Evolutionary conservation across 2,888 invertebrate species (phyloP), one percentile per base, ranked within the genome.

Genomic region (Drosophila suboccidentalis): DNA sequence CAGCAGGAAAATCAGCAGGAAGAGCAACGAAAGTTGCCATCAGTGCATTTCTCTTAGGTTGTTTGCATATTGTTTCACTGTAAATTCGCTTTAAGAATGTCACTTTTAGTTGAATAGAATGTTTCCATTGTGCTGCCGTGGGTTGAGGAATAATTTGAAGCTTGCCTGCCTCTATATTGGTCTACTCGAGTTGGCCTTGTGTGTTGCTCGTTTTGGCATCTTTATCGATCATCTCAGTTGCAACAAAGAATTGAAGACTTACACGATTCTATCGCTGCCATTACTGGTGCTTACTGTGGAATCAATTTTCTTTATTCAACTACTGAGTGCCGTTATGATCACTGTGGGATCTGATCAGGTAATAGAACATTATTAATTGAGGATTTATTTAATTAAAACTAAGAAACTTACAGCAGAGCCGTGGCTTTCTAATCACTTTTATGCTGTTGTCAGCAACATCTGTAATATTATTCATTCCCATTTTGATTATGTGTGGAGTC

Each of bases 111-210:
- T 22, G 9, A 8, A 13, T n/a, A 50, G 10, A 1, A 50, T 50
- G 50, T 50, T 36, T 50, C 50, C 50, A 13, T 15, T 47, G 17
- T 49, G 43, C 55, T 38, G 39, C 15, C 36, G 43, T 4, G 8
- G 19, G 2, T 13, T 19, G 3, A 32, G 13, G 6, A 6, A 51
- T 4, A 36, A 29, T 9, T 38, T 47, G 15, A 10, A 36, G 17
- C n/a, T 26, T 9, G 38, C 19, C 32, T 67, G 63, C 11, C 15
- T 57, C 9, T 50, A 8, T 8, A 44, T 64, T 26, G 64, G 58
- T 2, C 38, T 64, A 10, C 38, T 64, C 6, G 64, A 64, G 13
- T 11, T 64, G 36, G 26, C 2, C n/a, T 44, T 64, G 6, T 44
- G 44, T 26, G 9, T 64, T 2, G 32, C 15, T 6, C 64, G 64